Conservation (phyloP, 2,113 vertebrate species). For the Bujurquina vittata region DNA sequence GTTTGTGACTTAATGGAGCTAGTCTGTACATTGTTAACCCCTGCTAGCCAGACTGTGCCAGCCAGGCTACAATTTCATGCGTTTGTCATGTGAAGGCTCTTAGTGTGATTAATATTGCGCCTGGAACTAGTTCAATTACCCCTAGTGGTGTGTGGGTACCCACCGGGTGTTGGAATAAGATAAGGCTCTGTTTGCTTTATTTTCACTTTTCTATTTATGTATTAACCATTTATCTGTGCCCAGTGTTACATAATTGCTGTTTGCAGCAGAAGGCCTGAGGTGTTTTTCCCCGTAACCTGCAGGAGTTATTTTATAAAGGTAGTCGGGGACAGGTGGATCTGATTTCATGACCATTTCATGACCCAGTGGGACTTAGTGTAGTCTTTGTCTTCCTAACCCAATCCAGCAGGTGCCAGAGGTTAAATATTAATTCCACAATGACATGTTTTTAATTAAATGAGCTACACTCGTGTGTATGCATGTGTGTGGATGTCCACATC, state of each 20-base stretch:
- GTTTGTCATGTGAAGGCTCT: conserved; percentile 45
- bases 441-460: conserved; percentile 82
- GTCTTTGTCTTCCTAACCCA: conserved; percentile 64
- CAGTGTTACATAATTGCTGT: not conserved
- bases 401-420: conserved; percentile 77
- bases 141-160: conserved; percentile 13
- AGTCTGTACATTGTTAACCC: conserved; percentile 15
- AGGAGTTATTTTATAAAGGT: conserved; percentile 62
- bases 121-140: conserved; percentile 32
- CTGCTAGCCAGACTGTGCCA: conserved; percentile 25
- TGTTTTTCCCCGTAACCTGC: not conserved
- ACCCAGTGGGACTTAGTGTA: conserved; percentile 52
- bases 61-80: conserved; percentile 49
- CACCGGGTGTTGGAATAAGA: conserved; percentile 37
- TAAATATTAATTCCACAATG: conserved; percentile 84
- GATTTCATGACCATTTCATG: conserved; percentile 77
- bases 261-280: not conserved
- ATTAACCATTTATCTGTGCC: not conserved
- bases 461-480: conserved; percentile 51
- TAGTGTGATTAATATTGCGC: conserved; percentile 57
- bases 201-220: not conserved
- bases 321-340: conserved; percentile 62
- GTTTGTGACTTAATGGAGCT: conserved; percentile 24
- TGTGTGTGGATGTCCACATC: conserved; percentile 70
- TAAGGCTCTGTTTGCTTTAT: not conserved